phyloP scores from a whole-genome alignment of 2,888 invertebrate genomes.

The Desoria tigrina region DNA sequence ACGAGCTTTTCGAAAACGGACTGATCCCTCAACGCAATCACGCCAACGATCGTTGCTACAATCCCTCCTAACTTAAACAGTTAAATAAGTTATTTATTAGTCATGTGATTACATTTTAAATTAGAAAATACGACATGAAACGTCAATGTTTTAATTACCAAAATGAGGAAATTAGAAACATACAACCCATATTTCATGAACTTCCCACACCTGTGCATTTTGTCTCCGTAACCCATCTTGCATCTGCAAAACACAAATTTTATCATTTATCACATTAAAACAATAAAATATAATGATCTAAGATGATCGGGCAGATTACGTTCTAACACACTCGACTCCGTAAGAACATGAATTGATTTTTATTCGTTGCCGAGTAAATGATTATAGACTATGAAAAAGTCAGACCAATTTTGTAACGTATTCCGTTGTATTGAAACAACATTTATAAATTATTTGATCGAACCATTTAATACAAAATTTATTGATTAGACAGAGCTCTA shows the following conservation, averaged over 20 bases:
- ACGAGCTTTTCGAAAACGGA: conserved; percentile 77
- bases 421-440: too few relatives aligned
- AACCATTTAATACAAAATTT: too few relatives aligned
- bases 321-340: too few relatives aligned
- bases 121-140: not conserved
- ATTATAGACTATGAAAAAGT: too few relatives aligned
- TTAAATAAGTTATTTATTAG: conserved; percentile 43
- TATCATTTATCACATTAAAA: not conserved
- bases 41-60: conserved; percentile 73
- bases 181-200: conserved; percentile 85
- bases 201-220: conserved; percentile 85
- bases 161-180: conserved; percentile 77
- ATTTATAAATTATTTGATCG: too few relatives aligned
- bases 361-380: too few relatives aligned
- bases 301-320: too few relatives aligned
- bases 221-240: conserved; percentile 60
- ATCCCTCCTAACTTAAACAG: conserved; percentile 72
- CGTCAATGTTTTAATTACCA: conserved; percentile 67
- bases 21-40: conserved; percentile 82
- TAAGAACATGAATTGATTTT: too few relatives aligned
- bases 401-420: too few relatives aligned
- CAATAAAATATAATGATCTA: too few relatives aligned
- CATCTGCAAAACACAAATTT: conserved; percentile 7
- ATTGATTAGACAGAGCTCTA: too few relatives aligned
- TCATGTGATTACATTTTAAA: conserved; percentile 8